These are phyloP conservation scores for Lithophane leautieri DNA, from an alignment of 2,888 invertebrate genomes.

Conservation along the genomic window DNA sequence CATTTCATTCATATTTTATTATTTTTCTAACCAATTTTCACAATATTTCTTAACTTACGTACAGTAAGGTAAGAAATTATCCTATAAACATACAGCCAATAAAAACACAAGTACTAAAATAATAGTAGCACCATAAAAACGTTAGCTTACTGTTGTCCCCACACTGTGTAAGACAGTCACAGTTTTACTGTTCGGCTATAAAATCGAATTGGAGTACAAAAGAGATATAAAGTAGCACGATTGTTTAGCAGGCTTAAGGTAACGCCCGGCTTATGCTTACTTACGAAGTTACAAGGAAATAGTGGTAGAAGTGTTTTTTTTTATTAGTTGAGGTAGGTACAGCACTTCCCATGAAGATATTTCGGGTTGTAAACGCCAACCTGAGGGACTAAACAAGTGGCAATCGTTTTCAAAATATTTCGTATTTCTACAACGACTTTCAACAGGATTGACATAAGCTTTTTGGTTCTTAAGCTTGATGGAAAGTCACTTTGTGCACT, in stretches of 20 bases:
- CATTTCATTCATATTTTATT: no score
- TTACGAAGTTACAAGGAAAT: constrained; percentile 17
- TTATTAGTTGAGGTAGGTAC: background rate
- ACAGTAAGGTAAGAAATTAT: no score
- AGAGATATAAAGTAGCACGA: constrained; percentile 58
- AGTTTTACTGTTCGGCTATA: constrained; percentile 60
- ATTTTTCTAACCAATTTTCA: background rate
- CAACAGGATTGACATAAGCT: no score
- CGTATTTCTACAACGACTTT: no score
- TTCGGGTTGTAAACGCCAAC: no score
- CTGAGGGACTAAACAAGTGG: no score
- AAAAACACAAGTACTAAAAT: constrained; percentile 33
- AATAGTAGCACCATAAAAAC: constrained; percentile 2
- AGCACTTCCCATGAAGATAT: no score
- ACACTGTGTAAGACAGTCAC: constrained; percentile 53
- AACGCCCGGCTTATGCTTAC: constrained; percentile 26
- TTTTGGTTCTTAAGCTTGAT: no score
- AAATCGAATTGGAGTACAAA: constrained; percentile 69
- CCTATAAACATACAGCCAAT: constrained; percentile 12
- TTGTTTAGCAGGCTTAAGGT: constrained; percentile 51
- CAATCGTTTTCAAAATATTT: no score
- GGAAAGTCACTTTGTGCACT: no score
- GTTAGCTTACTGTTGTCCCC: constrained; percentile 44
- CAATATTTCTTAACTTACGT: background rate
- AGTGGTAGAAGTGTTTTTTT: background rate